A percentile compares a stretch with the other conserved stretches of the same genome.
Evolutionary conservation across 2,113 vertebrate species (phyloP).

Genomic region (Paedocypris sp.): DNA sequence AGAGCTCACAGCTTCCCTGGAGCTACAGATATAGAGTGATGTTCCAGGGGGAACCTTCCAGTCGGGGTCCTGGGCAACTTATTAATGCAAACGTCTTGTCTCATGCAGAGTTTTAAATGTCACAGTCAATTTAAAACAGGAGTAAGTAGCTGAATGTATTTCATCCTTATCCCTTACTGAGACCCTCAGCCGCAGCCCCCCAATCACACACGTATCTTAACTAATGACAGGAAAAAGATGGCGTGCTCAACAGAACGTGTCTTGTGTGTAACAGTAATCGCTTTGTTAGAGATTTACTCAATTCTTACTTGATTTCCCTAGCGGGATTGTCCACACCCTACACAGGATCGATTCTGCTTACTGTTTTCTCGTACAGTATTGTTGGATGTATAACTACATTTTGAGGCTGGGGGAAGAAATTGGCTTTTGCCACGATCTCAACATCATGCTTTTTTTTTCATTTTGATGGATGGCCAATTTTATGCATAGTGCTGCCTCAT

Average conservation of each 20-base stretch:
- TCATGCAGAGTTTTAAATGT: conserved; percentile 32
- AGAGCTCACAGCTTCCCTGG: neutral
- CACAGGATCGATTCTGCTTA: conserved; percentile 9
- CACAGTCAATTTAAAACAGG: conserved; percentile 36
- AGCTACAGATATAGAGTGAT: neutral
- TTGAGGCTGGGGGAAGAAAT: neutral
- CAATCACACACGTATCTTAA: neutral
- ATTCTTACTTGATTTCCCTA: neutral
- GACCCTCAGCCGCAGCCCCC: neutral
- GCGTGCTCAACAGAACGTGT: conserved; percentile 23
- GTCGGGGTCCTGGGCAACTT: conserved; percentile 6
- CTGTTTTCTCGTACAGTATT: neutral
- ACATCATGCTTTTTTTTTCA: neutral
- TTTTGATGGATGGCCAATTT: neutral
- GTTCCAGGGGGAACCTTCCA: neutral
- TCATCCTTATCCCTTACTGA: conserved; percentile 3
- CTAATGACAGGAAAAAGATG: conserved; percentile 27
- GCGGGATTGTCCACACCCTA: neutral
- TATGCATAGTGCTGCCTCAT: neutral
- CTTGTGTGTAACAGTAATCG: conserved; percentile 10
- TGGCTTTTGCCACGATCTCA: neutral
- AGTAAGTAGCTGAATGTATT: conserved; percentile 27
- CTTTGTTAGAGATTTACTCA: neutral
- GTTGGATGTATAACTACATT: neutral
- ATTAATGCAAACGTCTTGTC: conserved; percentile 40